Base-by-base conservation (phyloP, 1,140 invertebrate genomes). In the Zaprionus camerounensis region DNA sequence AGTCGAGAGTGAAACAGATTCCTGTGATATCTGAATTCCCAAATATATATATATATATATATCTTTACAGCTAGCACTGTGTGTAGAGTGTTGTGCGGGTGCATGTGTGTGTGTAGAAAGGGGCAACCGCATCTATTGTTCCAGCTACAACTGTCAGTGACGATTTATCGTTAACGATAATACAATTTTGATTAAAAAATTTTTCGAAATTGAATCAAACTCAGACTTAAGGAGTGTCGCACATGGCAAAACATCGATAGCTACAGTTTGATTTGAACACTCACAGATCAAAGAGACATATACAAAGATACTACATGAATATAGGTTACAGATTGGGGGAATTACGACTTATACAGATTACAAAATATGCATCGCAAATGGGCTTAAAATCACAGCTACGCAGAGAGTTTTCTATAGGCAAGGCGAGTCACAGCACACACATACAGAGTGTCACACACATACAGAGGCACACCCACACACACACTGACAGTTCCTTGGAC, bases 321-420 rank as follows among this genome's bases (percentile, higher is more conserved):
- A 63, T 73, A 81, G n/a, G n/a, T 41, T n/a, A 41, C 38, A 41
- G 6, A n/a, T 31, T 31, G 6, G 28, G 28, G 7, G 7, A 46
- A 46, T 46, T 7, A 44, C n/a, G 15, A 44, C 6, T 7, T 44
- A 44, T 44, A 44, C 41, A 6, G 41, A n/a, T 6, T 11, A 17
- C 31, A 34, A 34, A 34, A 34, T 34, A 11, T 34, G 9, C 38
- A 41, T 41, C 61, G 49, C 64, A 85, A 81, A 81, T 85, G 74
- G 77, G 66, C 74, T 90, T 84, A 69, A 68, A 68, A 88, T 88
- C 84, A 88, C 84, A 88, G 84, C 84, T 88, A 88, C 71, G 84
- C 81, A 88, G 75, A 88, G 81, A 88, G 84, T 49, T 44, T n/a
- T 26, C 11, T 56, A 71, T 76, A 76, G 81, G 85, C 84, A 88